Evolutionary conservation across 2,797 vertebrate species (phyloP).

Genomic region (Sternarchorhynchus goeldii): DNA sequence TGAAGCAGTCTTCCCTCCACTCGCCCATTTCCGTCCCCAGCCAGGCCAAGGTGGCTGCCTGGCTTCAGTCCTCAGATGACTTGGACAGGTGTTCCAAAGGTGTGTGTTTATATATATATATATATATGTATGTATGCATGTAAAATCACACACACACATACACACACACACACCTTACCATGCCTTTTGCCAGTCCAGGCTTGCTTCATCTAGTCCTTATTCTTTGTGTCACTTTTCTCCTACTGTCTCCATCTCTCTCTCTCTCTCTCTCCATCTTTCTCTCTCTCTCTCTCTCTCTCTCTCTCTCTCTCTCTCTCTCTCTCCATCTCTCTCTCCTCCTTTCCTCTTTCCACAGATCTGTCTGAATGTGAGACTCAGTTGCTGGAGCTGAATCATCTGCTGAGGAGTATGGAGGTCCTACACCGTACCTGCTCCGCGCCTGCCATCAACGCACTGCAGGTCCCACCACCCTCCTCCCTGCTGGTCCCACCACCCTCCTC

Average conservation of each 20-base stretch:
- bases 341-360: constrained; percentile 76
- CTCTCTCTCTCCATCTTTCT: not conserved
- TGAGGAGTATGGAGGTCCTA: constrained; percentile 96
- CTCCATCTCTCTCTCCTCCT: not conserved
- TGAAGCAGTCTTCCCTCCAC: constrained; percentile 74
- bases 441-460: constrained; percentile 94
- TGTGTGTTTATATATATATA: constrained; percentile 58
- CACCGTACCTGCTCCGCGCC: constrained; percentile 97
- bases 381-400: constrained; percentile 90
- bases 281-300: constrained; percentile 9
- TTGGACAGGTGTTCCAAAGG: constrained; percentile 97
- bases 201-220: not conserved
- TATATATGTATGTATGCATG: not conserved
- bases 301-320: not conserved
- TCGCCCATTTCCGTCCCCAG: constrained; percentile 81
- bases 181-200: not conserved
- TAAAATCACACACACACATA: constrained; percentile 1
- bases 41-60: constrained; percentile 86
- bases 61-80: constrained; percentile 92
- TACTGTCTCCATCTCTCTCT: not conserved
- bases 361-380: constrained; percentile 87
- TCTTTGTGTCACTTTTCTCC: not conserved
- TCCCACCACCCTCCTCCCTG: constrained; percentile 57
- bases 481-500: too few species aligned
- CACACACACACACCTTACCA: not conserved